Evolutionary conservation across 2,113 vertebrate genomes (phyloP).

Genomic region (Carassius auratus): DNA sequence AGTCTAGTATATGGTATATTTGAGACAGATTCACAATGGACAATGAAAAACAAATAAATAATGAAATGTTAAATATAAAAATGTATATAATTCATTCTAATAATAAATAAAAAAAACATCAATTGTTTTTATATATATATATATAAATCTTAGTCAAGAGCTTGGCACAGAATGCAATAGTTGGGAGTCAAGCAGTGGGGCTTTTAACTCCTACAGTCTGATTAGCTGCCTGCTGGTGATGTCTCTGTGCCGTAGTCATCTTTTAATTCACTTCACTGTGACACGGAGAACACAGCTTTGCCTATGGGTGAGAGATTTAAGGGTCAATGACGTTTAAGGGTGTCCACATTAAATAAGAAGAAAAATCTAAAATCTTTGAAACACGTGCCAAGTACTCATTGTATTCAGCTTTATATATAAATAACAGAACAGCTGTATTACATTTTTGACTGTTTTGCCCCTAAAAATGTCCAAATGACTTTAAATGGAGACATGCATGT

Average conservation of each 20-base stretch:
- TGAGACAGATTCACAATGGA: constrained; percentile 53
- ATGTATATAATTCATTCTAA: no score
- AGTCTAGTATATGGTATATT: constrained; percentile 7
- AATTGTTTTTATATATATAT: background rate
- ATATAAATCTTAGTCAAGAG: constrained; percentile 7
- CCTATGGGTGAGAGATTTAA: constrained; percentile 7
- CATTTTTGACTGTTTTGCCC: no score
- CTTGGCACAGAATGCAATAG: constrained; percentile 7
- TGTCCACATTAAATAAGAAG: background rate
- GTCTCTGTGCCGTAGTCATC: constrained; percentile 15
- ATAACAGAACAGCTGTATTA: no score
- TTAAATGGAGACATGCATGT: no score
- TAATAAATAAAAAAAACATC: background rate
- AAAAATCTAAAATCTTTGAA: no score
- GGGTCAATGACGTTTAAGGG: background rate
- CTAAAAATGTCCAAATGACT: no score
- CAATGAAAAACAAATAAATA: background rate
- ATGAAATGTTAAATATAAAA: background rate
- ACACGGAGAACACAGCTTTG: background rate
- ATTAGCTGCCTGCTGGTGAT: constrained; percentile 16
- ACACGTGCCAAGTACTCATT: no score
- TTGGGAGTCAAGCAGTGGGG: constrained; percentile 3
- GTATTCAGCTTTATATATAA: no score
- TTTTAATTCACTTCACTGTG: constrained; percentile 22
- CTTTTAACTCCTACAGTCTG: constrained; percentile 31